phyloP scores from a whole-genome alignment of 2,888 invertebrate genomes.

The Toxonevra muliebris region DNA sequence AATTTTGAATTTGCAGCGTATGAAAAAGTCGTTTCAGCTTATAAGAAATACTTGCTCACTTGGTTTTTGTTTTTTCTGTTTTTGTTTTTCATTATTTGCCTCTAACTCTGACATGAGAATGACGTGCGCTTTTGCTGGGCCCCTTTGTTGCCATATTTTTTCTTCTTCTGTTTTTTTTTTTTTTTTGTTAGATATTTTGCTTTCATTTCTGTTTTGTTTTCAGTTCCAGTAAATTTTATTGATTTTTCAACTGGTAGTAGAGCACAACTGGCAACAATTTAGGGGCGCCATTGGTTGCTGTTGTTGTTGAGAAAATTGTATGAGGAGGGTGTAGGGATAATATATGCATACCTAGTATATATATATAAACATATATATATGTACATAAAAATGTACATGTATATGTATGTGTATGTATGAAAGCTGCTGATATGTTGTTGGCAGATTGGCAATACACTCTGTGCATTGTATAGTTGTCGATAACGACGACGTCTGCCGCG shows the following conservation, averaged over 20 bases:
- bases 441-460: too few species aligned
- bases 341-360: not conserved
- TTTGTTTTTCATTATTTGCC: too few species aligned
- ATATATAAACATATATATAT: not conserved
- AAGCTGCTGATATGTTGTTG: too few species aligned
- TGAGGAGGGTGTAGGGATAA: not conserved
- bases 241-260: conserved; percentile 11
- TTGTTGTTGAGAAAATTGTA: not conserved
- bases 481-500: conserved; percentile 14
- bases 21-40: too few species aligned
- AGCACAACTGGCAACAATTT: not conserved
- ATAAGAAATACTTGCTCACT: too few species aligned
- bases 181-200: too few species aligned
- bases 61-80: too few species aligned
- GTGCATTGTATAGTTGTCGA: not conserved
- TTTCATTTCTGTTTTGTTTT: too few species aligned
- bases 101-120: too few species aligned
- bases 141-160: not conserved
- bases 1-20: too few species aligned
- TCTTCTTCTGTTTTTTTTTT: too few species aligned
- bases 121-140: not conserved
- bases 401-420: not conserved
- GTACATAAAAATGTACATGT: not conserved
- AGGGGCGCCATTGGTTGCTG: not conserved
- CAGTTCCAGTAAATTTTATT: conserved; percentile 13